Conservation (phyloP, 1,140 invertebrate genomes). For the Bombus fervidus region DNA sequence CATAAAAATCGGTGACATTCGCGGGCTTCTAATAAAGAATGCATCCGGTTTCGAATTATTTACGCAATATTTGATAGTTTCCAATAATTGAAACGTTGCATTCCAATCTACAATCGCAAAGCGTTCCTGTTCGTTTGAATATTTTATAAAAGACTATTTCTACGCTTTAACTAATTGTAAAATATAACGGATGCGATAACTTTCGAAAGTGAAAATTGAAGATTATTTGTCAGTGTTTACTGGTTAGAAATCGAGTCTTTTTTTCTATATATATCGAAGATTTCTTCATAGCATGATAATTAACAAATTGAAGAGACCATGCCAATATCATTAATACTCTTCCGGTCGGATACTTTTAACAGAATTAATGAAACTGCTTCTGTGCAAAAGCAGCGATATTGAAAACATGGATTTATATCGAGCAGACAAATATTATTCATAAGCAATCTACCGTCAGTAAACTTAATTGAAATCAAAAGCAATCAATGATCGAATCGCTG, state of each 20-base stretch:
- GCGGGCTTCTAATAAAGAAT: too few species aligned
- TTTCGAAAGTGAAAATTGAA: not conserved
- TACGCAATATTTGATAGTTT: not conserved
- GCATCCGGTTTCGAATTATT: not conserved
- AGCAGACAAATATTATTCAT: conserved; percentile 13
- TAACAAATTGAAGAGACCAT: not conserved
- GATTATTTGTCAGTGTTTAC: not conserved
- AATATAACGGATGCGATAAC: too few species aligned
- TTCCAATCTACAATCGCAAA: too few species aligned
- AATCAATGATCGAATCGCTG: not conserved
- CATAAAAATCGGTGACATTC: not conserved
- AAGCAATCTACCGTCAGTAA: not conserved
- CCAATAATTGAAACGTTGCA: not conserved
- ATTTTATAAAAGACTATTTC: not conserved
- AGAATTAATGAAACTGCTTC: not conserved
- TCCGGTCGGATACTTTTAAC: not conserved
- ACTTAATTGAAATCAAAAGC: conserved; percentile 12
- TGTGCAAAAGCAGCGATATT: not conserved
- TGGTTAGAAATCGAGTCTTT: not conserved
- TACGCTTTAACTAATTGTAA: too few species aligned
- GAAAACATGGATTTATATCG: not conserved
- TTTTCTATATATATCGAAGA: too few species aligned
- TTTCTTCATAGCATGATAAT: not conserved
- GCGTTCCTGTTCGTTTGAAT: not conserved
- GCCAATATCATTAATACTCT: not conserved